Evolutionary conservation across 1,140 invertebrate species (phyloP).

Genomic region (Luehdorfia chinensis): DNA sequence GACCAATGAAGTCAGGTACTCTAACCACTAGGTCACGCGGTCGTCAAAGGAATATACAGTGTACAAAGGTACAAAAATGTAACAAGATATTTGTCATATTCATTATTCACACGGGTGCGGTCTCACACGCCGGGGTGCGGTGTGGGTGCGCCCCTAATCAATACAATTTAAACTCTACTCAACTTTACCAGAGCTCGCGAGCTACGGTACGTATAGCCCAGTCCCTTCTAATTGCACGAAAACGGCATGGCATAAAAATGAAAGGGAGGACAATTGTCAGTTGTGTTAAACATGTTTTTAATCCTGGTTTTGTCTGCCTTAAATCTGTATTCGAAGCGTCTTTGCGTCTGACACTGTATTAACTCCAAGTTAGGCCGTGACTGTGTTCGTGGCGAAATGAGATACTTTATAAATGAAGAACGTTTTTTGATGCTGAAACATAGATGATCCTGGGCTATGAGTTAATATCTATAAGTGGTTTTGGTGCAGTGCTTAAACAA

Average conservation of each 20-base stretch:
- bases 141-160: constrained; percentile 10
- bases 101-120: constrained; percentile 2
- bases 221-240: constrained; percentile 13
- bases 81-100: constrained; percentile 1
- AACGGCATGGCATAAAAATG: constrained; percentile 2
- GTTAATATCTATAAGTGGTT: too few species aligned
- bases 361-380: too few species aligned
- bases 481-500: too few species aligned
- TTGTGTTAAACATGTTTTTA: constrained; percentile 6
- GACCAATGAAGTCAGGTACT: too few species aligned
- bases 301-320: background rate
- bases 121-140: constrained; percentile 6
- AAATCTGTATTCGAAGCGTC: background rate
- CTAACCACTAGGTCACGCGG: too few species aligned
- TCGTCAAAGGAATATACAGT: too few species aligned
- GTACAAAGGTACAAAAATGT: constrained; percentile 3
- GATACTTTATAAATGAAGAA: background rate
- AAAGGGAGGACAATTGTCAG: constrained; percentile 1
- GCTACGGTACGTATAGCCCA: background rate
- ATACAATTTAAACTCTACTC: constrained; percentile 9
- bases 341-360: background rate
- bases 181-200: background rate
- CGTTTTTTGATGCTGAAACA: too few species aligned
- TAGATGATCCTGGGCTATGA: too few species aligned
- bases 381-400: too few species aligned